These are phyloP conservation scores for Aromia moschata DNA, from an alignment of 2,888 invertebrate species.

Conservation along the genomic window DNA sequence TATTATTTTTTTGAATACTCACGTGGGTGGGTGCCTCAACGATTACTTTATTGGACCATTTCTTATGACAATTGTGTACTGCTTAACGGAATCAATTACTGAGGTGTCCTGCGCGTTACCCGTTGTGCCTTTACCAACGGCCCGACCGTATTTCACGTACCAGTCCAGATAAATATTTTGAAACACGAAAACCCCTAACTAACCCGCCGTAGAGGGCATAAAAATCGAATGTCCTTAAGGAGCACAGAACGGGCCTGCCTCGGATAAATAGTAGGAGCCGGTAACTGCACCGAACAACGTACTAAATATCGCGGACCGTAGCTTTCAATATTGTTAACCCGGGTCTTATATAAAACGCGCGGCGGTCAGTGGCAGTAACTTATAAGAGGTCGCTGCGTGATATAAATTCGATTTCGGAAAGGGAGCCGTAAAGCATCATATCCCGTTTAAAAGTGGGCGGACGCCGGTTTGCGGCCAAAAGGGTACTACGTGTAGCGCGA, in stretches of 20 bases:
- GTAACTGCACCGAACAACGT: conserved; percentile 21
- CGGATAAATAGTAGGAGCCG: conserved; percentile 28
- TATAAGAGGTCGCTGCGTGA: conserved; percentile 30
- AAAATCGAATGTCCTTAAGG: conserved; percentile 27
- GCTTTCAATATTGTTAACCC: conserved; percentile 28
- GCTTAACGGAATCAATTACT: too few species aligned
- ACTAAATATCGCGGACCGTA: conserved; percentile 21
- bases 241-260: conserved; percentile 23
- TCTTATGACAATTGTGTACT: too few species aligned
- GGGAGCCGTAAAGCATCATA: conserved; percentile 32
- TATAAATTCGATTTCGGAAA: conserved; percentile 35
- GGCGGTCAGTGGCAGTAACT: conserved; percentile 25
- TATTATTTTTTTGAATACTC: too few species aligned
- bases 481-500: conserved; percentile 16
- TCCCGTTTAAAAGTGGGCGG: conserved; percentile 32
- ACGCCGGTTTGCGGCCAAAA: conserved; percentile 29
- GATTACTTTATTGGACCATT: too few species aligned
- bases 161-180: conserved; percentile 6
- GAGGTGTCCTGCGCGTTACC: too few species aligned
- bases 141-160: background rate
- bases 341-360: conserved; percentile 21
- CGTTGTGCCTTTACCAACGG: background rate
- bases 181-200: conserved; percentile 12
- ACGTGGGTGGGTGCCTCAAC: too few species aligned
- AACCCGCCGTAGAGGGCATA: conserved; percentile 12